A percentile compares a stretch with the other conserved stretches of the same genome.
phyloP scores from a whole-genome alignment of 92 coral and sea anemone species.

The Heliopora coerulea region DNA sequence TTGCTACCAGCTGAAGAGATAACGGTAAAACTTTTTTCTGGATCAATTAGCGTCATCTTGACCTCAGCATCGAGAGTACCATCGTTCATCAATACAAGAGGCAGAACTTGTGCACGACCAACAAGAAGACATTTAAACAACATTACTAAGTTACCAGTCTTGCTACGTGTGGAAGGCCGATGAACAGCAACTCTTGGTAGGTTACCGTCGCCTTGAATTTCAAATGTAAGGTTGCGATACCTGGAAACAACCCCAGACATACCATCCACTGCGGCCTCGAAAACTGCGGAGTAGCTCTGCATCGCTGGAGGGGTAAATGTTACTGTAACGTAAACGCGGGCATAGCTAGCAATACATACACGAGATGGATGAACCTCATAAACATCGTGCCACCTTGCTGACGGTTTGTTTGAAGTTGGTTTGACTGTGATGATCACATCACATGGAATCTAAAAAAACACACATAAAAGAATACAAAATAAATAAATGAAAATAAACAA shows the following conservation, averaged over 20 bases:
- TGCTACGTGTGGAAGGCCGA: slow-evolving; percentile 88
- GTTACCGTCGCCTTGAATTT: slow-evolving; percentile 99
- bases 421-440: slow-evolving; percentile 89
- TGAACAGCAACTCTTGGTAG: slow-evolving; percentile 80
- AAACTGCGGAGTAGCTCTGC: slow-evolving; percentile 86
- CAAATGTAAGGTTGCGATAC: slow-evolving; percentile 91
- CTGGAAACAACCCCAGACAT: slow-evolving; percentile 92
- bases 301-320: slow-evolving; percentile 93
- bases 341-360: slow-evolving; percentile 92
- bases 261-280: slow-evolving; percentile 98
- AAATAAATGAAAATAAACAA: too few species aligned
- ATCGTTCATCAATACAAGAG: slow-evolving; percentile 80
- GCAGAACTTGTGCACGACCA: slow-evolving; percentile 80
- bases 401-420: slow-evolving; percentile 91
- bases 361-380: slow-evolving; percentile 90
- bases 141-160: slow-evolving; percentile 85
- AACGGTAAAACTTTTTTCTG: slow-evolving; percentile 43
- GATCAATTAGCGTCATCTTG: slow-evolving; percentile 76
- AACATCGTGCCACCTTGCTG: slow-evolving; percentile 98
- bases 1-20: slow-evolving; percentile 62
- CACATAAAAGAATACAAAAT: too few species aligned
- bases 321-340: slow-evolving; percentile 82
- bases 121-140: slow-evolving; percentile 80
- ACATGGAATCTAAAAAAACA: slow-evolving; percentile 88
- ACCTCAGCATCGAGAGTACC: slow-evolving; percentile 84